Percentiles rank a stretch among this genome's conserved stretches.
Conservation (phyloP, 2,113 vertebrate species). For the Chionomys nivalis region DNA sequence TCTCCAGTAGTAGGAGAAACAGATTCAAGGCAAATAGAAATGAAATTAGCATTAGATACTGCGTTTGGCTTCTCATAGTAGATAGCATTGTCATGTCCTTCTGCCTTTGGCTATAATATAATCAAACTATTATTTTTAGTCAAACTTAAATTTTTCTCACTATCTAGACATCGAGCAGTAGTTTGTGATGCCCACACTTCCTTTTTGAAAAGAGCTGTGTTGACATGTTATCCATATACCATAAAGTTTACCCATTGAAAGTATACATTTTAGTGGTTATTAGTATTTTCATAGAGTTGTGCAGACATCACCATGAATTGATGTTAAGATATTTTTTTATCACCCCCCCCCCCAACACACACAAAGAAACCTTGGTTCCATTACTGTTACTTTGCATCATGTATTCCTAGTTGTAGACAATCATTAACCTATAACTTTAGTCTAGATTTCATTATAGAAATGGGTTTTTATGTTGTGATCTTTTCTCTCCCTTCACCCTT, state of each 20-base stretch:
- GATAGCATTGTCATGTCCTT: neutral
- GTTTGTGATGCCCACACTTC: neutral
- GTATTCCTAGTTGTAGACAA: neutral
- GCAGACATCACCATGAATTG: neutral
- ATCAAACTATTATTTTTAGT: slow-evolving; percentile 57
- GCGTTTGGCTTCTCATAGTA: slow-evolving; percentile 26
- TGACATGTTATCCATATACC: slow-evolving; percentile 15
- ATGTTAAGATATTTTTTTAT: slow-evolving; percentile 43
- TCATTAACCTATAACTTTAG: neutral
- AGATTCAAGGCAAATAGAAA: neutral
- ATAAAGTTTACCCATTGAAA: slow-evolving; percentile 31
- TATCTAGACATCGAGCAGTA: slow-evolving; percentile 43
- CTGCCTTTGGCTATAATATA: slow-evolving; percentile 17
- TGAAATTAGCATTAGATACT: slow-evolving; percentile 49
- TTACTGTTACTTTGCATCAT: neutral
- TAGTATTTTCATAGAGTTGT: slow-evolving; percentile 19
- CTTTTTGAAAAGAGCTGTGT: slow-evolving; percentile 45
- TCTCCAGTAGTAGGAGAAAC: neutral
- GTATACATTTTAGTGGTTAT: slow-evolving; percentile 5
- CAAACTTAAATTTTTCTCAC: slow-evolving; percentile 2
- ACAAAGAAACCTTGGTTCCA: neutral
- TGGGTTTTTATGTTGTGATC: neutral
- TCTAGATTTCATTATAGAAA: slow-evolving; percentile 47
- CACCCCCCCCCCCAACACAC: neutral
- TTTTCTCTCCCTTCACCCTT: neutral